Evolutionary conservation across 2,113 vertebrate genomes (phyloP).

Genomic region (Lepus americanus): DNA sequence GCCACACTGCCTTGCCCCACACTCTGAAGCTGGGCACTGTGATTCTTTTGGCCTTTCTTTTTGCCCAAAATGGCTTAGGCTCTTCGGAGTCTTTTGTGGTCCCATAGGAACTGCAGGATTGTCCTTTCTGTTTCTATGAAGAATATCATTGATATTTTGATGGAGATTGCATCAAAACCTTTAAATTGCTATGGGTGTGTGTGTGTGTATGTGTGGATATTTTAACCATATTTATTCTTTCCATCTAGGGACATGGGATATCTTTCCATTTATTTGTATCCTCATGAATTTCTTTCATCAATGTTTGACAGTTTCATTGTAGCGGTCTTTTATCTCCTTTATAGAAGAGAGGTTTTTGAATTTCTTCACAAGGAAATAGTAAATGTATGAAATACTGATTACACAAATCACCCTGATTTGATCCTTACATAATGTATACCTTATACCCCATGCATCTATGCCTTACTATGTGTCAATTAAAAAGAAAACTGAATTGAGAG

Average conservation of each 20-base stretch:
- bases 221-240: background rate
- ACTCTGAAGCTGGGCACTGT: background rate
- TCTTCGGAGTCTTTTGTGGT: background rate
- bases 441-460: background rate
- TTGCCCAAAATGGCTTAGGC: background rate
- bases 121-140: background rate
- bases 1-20: background rate
- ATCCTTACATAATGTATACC: background rate
- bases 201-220: background rate
- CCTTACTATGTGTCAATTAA: background rate
- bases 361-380: background rate
- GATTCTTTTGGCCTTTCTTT: background rate
- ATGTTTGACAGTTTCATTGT: background rate
- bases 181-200: background rate
- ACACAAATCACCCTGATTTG: background rate
- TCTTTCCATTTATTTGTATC: background rate
- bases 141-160: background rate
- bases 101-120: background rate
- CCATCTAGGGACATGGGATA: background rate
- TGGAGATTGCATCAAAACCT: background rate
- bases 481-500: background rate
- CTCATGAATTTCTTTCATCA: background rate
- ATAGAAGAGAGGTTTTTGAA: background rate
- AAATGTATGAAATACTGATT: background rate
- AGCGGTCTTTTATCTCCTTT: background rate